phyloP scores from a whole-genome alignment of 2,797 vertebrate species.

The Semaprochilodus insignis region DNA sequence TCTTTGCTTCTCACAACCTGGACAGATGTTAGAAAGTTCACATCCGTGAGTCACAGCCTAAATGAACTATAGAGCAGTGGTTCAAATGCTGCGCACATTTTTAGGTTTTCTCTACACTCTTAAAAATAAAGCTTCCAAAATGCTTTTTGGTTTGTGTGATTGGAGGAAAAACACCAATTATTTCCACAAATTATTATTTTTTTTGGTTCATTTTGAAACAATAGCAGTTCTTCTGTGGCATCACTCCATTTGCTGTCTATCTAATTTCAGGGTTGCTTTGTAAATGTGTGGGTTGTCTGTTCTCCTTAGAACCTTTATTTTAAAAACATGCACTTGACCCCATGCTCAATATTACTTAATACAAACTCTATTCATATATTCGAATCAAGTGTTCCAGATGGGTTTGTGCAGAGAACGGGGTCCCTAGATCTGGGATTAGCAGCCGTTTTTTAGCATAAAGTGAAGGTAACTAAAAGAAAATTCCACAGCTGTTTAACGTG shows the following conservation, averaged over 20 bases:
- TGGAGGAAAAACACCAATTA: background rate
- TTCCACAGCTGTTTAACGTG: slow-evolving; percentile 7
- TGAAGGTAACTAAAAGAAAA: slow-evolving; percentile 1
- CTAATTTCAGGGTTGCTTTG: too few relatives aligned
- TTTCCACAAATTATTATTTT: too few relatives aligned
- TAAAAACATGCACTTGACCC: background rate
- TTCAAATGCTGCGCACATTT: background rate
- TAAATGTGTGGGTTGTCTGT: too few relatives aligned
- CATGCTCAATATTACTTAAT: too few relatives aligned
- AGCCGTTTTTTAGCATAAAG: background rate
- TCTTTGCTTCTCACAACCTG: slow-evolving; percentile 19
- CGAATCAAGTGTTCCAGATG: background rate
- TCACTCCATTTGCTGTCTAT: background rate
- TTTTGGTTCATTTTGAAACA: too few relatives aligned
- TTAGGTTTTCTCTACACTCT: background rate
- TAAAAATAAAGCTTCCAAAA: background rate
- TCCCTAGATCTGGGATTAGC: background rate
- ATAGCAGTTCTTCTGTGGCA: background rate
- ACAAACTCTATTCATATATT: too few relatives aligned
- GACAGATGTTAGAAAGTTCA: slow-evolving; percentile 21
- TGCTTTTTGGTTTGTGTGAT: background rate
- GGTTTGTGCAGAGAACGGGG: background rate
- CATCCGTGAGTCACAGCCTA: background rate
- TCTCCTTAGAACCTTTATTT: background rate
- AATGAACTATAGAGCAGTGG: background rate